Evolutionary conservation across 2,888 invertebrate genomes (phyloP).

Genomic region (Steromphala cineraria): DNA sequence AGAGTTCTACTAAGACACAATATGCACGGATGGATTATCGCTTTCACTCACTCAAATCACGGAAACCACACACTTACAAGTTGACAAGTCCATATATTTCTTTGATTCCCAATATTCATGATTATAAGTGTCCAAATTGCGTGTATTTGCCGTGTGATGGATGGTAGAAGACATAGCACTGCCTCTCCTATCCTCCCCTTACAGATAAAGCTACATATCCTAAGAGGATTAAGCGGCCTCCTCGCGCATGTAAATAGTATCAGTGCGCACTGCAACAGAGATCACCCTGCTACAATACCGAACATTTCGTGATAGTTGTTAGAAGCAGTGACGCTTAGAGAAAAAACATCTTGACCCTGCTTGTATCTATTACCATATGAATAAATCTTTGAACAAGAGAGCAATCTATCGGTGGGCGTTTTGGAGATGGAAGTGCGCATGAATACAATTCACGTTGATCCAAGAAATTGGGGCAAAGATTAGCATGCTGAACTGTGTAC

Average conservation of each 20-base stretch:
- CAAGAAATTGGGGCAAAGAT: slow-evolving; percentile 25
- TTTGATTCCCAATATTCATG: neutral
- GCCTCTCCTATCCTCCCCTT: slow-evolving; percentile 54
- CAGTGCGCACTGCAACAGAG: neutral
- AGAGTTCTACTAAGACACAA: slow-evolving; percentile 23
- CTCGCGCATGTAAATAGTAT: slow-evolving; percentile 47
- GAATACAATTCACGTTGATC: slow-evolving; percentile 17
- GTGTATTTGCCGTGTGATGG: neutral
- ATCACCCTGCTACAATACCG: neutral
- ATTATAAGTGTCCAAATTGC: neutral
- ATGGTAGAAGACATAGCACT: slow-evolving; percentile 23
- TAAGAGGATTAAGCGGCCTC: slow-evolving; percentile 68
- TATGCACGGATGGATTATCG: slow-evolving; percentile 34
- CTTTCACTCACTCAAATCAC: slow-evolving; percentile 19
- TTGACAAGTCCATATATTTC: slow-evolving; percentile 7
- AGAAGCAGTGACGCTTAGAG: no score
- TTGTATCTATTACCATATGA: no score
- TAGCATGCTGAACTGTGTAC: slow-evolving; percentile 21
- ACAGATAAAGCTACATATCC: slow-evolving; percentile 62
- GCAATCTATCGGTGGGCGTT: slow-evolving; percentile 5
- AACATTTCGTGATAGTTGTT: neutral
- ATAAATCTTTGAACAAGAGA: neutral
- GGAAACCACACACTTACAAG: neutral
- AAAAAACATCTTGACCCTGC: no score
- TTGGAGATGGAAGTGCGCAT: slow-evolving; percentile 8